Percentiles rank a stretch among this genome's conserved stretches.
These are phyloP conservation scores for Temnothorax nylanderi DNA, from an alignment of 1,140 invertebrate species.

Conservation along the genomic window DNA sequence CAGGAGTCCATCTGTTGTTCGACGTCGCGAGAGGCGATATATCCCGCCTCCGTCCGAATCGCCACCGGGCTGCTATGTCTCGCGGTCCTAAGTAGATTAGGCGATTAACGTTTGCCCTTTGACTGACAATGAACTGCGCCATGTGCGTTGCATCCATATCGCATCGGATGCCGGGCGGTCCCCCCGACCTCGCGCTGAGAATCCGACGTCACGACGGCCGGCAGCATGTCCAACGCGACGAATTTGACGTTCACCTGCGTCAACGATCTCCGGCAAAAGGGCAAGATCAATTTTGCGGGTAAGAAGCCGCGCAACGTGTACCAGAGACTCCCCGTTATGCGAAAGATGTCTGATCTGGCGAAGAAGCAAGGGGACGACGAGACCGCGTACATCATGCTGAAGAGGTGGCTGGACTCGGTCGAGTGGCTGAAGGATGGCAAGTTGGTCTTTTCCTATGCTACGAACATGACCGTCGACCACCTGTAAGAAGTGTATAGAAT, in stretches of 20 bases:
- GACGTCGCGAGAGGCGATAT: no score
- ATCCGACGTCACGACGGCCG: neutral
- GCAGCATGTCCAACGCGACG: slow-evolving; percentile 38
- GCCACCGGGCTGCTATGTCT: no score
- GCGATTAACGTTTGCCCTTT: no score
- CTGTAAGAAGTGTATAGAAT: no score
- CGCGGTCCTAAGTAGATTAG: no score
- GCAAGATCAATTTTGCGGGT: slow-evolving; percentile 56
- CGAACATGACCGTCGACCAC: slow-evolving; percentile 84
- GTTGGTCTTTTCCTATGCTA: slow-evolving; percentile 85
- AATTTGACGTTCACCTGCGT: slow-evolving; percentile 28
- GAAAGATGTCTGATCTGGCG: slow-evolving; percentile 86
- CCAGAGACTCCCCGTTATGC: slow-evolving; percentile 87
- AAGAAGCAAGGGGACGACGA: slow-evolving; percentile 89
- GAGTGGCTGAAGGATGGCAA: slow-evolving; percentile 86
- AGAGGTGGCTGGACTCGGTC: slow-evolving; percentile 89
- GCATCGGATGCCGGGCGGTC: no score
- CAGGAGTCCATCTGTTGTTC: no score
- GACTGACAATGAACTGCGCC: no score
- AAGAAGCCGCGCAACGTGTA: slow-evolving; percentile 77
- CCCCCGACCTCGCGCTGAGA: no score
- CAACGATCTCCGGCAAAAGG: slow-evolving; percentile 48
- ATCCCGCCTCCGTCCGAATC: no score
- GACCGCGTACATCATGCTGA: slow-evolving; percentile 89
- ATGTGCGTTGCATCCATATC: no score